A percentile compares a stretch with the other conserved stretches of the same genome.
Conservation (phyloP, 2,888 invertebrate genomes). For the Pammene aurita region DNA sequence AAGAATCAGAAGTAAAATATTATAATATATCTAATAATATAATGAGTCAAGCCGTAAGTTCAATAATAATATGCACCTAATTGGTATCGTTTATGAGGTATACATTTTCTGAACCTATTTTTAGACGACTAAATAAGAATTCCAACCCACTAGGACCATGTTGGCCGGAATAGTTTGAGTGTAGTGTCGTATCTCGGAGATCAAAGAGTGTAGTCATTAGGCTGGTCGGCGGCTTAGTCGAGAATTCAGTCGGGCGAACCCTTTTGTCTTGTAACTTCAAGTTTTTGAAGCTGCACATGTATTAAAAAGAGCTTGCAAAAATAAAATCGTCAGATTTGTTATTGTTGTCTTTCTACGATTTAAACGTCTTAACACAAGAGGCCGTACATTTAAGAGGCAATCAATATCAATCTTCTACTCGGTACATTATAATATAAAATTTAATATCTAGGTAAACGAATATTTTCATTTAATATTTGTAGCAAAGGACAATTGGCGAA, state of each 20-base stretch:
- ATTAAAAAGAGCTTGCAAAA: not conserved
- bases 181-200: constrained; percentile 11
- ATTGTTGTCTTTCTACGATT: too few species aligned
- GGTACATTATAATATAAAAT: not conserved
- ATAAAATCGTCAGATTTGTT: too few species aligned
- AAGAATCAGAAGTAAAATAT: not conserved
- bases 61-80: not conserved
- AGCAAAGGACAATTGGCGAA: not conserved
- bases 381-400: too few species aligned
- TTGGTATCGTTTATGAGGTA: not conserved
- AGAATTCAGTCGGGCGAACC: not conserved
- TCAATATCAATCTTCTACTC: too few species aligned
- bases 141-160: not conserved
- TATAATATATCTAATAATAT: not conserved
- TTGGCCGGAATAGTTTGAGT: constrained; percentile 12
- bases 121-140: constrained; percentile 1
- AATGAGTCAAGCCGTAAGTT: not conserved
- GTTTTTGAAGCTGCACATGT: not conserved
- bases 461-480: not conserved
- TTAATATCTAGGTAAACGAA: not conserved
- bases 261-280: constrained; percentile 5
- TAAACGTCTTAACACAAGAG: too few species aligned
- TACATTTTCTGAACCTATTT: constrained; percentile 4
- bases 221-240: not conserved
- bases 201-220: constrained; percentile 31